Base-by-base conservation (phyloP, 2,113 vertebrate genomes). In the Gobio gobio region DNA sequence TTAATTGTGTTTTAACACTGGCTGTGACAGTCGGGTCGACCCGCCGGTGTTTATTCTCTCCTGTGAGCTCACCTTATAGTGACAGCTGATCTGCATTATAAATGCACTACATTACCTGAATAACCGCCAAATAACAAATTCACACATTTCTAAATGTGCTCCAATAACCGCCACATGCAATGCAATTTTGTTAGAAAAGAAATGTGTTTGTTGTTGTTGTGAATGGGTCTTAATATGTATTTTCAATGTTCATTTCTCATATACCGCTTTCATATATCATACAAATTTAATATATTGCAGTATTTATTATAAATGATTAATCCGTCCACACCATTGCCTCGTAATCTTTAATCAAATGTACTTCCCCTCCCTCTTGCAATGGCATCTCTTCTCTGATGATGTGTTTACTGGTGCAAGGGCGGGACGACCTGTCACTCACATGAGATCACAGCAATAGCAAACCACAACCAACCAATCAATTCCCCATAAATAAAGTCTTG, bases 1-100 rank as follows among this genome's bases (percentile, higher is more conserved):
- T 73, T 87, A 87, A 87, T 85, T 74, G 85, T 82, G 86, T 78
- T 87, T 87, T 87, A 87, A 86, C 75, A 73, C 43, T 58, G 68
- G 70, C 82, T 29, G 49, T 56, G 61, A 72, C 80, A 33, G 33
- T 85, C 12, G 5, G 59, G 66, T 75, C 45, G 20, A 59, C 54
- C 49, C 66, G 13, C 66, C 13, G n/a, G 29, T 58, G 74, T 51
- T 85, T 36, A 22, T 80, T 68, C 54, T 56, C 61, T 63, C 59
- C 33, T 24, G n/a, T 24, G 72, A 83, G 45, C 18, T 82, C 63
- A 82, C 79, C 45, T 68, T 68, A 68, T 51, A 51, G 26, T 6
- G 26, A 68, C 26, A 51, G 24, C 8, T 81, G 61, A 43, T 59
- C 77, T 68, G 24, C 22, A 80, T 80, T 64, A 80, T 43, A 49